These are phyloP conservation scores for Acanthis flammea DNA, from an alignment of 2,797 vertebrate species.

Conservation along the genomic window DNA sequence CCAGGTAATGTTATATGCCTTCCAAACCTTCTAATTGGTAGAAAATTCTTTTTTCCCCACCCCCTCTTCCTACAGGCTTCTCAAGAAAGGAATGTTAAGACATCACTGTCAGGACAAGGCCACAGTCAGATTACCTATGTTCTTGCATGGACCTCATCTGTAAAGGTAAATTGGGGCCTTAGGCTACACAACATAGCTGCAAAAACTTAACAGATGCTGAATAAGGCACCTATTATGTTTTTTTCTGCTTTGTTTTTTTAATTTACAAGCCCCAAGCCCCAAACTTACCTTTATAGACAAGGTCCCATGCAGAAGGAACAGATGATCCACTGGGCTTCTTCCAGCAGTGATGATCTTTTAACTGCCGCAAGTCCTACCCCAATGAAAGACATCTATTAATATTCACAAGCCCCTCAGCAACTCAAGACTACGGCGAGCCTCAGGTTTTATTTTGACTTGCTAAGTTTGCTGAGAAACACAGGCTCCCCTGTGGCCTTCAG, in stretches of 20 bases:
- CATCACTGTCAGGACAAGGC: conserved; percentile 57
- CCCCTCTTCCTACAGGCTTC: conserved; percentile 39
- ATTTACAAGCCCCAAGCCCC: conserved; percentile 58
- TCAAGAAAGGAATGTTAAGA: conserved; percentile 28
- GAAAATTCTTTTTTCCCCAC: conserved; percentile 1
- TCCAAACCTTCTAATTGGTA: background rate
- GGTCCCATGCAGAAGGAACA: conserved; percentile 65
- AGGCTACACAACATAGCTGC: conserved; percentile 55
- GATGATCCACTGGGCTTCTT: conserved; percentile 63
- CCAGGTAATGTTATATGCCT: background rate
- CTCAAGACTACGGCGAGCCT: conserved; percentile 18
- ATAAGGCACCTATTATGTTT: conserved; percentile 68
- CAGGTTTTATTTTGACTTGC: conserved; percentile 26
- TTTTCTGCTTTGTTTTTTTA: conserved; percentile 41
- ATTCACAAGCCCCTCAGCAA: conserved; percentile 29
- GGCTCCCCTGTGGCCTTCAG: background rate
- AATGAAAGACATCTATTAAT: conserved; percentile 71
- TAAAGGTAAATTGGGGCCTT: conserved; percentile 69
- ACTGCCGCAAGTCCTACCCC: conserved; percentile 66
- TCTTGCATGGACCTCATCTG: conserved; percentile 70
- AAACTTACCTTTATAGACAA: conserved; percentile 73
- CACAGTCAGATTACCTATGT: conserved; percentile 46
- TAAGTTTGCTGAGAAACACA: background rate
- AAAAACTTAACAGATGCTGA: conserved; percentile 72
- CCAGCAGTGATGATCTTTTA: conserved; percentile 65